Base-by-base conservation (phyloP, 2,888 invertebrate species). In the Scaptodrosophila latifasciaeformis region DNA sequence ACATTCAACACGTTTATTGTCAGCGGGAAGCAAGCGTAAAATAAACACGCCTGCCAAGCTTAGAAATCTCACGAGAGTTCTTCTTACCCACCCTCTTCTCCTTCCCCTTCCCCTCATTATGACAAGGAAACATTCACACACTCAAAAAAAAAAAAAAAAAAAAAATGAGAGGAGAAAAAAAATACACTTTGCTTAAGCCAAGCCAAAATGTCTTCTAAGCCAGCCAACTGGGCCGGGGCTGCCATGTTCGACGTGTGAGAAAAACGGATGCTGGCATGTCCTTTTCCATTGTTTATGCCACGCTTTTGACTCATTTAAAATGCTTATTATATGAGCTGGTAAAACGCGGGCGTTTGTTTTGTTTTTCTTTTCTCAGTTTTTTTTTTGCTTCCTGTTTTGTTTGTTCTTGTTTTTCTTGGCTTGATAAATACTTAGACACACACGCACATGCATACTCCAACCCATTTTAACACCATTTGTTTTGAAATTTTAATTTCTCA, bases 401-500 rank as follows among this genome's bases (percentile, higher is more conserved):
- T 45, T 55, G 27, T 43, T 64, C 24, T 52, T 68, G 53, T 70
- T 55, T 56, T 57, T 68, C 52, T 68, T 68, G 61, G 51, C 31
- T 27, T 37, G 47, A 62, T 54, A 74, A 75, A 71, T 67, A 76
- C 76, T 48, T 50, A 27, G 51, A 30, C 47, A 44, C 52, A 40
- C 45, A 55, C 50, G 43, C 44, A 48, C 43, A 34, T 37, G 43
- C 39, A 40, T 30, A 27, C 27, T 27, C 7, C 30, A 34, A 17
- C 49, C 5, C 27, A 27, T 9, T 6, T 9, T 6, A 5, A 43
- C 46, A 34, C 56, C 47, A 59, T 63, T 59, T 53, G 76, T 72
- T 66, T 64, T 72, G 79, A 79, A 74, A 79, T 74, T 79, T 79
- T 72, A 79, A 74, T 74, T 74, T 71, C 72, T 57, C 72, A 67